Conservation (phyloP, 2,797 vertebrate species). For the Hipposideros larvatus region DNA sequence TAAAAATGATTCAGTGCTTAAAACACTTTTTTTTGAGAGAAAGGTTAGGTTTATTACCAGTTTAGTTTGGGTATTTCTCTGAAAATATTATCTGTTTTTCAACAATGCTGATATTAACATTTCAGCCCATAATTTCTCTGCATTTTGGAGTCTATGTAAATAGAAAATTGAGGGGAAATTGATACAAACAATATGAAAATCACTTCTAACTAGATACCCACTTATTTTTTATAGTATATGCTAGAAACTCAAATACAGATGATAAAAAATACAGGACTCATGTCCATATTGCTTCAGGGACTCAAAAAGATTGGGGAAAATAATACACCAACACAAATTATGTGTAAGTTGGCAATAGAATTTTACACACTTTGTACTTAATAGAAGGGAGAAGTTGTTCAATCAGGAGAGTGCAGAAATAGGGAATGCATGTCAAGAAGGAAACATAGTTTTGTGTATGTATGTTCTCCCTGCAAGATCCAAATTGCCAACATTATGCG, state of each 20-base stretch:
- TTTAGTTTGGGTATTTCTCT: not conserved
- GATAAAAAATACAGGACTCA: not conserved
- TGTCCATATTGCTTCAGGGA: not conserved
- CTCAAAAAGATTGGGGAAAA: not conserved
- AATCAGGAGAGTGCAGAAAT: not conserved
- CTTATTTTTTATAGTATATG: not conserved
- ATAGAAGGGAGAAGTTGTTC: not conserved
- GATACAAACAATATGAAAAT: not conserved
- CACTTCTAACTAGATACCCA: not conserved
- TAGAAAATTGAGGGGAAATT: not conserved
- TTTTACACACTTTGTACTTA: not conserved
- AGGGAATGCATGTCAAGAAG: not conserved
- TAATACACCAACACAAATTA: not conserved
- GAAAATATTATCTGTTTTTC: not conserved
- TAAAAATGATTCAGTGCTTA: not conserved
- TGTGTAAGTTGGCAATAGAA: not conserved
- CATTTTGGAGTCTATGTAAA: not conserved
- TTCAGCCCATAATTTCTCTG: not conserved
- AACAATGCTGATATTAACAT: not conserved
- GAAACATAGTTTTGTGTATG: not conserved
- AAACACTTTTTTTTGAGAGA: not conserved
- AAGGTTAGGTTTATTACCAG: not conserved
- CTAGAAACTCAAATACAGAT: not conserved
- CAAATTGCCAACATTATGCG: not conserved
- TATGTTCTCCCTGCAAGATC: not conserved